Base-by-base conservation (phyloP, 1,140 invertebrate genomes). In the Atta colombica region DNA sequence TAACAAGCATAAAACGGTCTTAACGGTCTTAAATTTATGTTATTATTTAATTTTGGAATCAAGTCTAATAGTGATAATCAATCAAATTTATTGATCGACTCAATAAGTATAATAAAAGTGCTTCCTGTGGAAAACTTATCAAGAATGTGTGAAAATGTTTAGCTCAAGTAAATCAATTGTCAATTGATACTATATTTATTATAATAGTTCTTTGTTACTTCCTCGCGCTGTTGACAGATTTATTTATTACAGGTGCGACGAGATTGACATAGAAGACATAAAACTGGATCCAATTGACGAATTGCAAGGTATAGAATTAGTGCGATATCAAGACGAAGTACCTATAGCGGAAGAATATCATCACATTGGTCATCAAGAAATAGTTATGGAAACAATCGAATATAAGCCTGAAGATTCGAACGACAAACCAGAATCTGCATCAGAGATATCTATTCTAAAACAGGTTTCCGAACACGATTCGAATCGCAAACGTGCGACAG, bases 211-310 rank as follows among this genome's bases (percentile, higher is more conserved):
- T 10, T 2, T 18, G 12, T 86, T 77, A 55, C 85, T 60, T 75
- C 7, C 69, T 78, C 55, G 65, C 60, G 75, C 35, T 53, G 74
- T 87, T 93, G 85, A 93, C 90, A 68, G 39, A 51, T 80, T 90
- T 93, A 75, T 92, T 58, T 66, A 81, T 93, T 93, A 61, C 92
- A 93, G 92, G 87, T 93, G 77, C 74, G 4, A 84, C 68, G 65
- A 61, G 66, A 49, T 66, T 69, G 74, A 78, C 51, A n/a, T 89
- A 53, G 71, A 84, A 35, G 31, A 81, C 16, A 3, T 61, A 66
- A 90, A 90, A 61, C 25, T 90, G 74, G 81, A 88, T 12, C 39
- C 51, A 58, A 81, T 86, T 21, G 69, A 66, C 31, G 82, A 77
- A 35, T 77, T 88, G 28, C 77, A 85, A 35, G 63, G 10, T 58